Conservation (phyloP, 2,113 vertebrate species). For the Aramus guarauna region DNA sequence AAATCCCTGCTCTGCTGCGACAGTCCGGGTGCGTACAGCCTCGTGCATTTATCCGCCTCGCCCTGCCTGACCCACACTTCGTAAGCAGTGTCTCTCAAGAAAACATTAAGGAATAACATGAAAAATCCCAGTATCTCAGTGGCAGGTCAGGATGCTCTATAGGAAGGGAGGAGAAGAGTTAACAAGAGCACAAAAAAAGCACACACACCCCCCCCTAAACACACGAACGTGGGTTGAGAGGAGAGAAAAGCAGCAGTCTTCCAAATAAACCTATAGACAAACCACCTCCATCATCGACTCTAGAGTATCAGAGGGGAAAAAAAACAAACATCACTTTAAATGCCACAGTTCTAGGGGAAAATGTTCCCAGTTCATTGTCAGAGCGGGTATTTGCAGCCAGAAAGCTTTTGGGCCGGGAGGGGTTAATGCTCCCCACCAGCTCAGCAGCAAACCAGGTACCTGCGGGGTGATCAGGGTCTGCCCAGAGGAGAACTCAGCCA, state of each 20-base stretch:
- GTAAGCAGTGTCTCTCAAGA: neutral
- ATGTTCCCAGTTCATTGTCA: accelerated
- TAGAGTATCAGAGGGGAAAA: accelerated
- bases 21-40: accelerated
- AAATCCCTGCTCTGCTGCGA: neutral
- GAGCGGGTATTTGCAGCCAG: neutral
- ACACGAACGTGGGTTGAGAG: neutral
- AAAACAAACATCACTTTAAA: neutral
- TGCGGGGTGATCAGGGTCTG: neutral
- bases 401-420: neutral
- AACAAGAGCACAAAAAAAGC: neutral
- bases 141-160: neutral
- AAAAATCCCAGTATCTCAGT: neutral
- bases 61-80: neutral
- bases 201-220: neutral
- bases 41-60: neutral
- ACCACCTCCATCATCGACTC: neutral
- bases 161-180: neutral
- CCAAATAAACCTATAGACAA: neutral
- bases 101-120: neutral
- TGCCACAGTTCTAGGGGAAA: neutral
- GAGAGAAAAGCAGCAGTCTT: neutral
- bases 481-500: neutral
- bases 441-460: neutral
- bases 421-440: neutral